These are phyloP conservation scores for Microchrysa polita DNA, from an alignment of 2,888 invertebrate species.

Conservation along the genomic window DNA sequence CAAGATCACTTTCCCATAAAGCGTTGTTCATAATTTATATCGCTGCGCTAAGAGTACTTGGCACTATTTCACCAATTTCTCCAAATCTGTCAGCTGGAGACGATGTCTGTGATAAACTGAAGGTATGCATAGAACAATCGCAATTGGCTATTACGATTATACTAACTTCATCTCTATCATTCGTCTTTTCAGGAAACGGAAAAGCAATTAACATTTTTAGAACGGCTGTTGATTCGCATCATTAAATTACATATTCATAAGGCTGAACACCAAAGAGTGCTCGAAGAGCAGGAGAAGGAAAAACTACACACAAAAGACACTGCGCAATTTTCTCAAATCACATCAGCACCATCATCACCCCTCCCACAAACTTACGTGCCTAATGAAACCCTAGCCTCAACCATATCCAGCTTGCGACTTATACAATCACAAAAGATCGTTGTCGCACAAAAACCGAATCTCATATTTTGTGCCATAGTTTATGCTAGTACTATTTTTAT, in stretches of 20 bases:
- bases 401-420: not conserved
- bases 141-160: not conserved
- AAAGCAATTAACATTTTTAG: constrained; percentile 33
- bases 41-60: constrained; percentile 33
- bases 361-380: no score
- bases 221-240: constrained; percentile 44
- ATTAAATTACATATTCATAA: constrained; percentile 46
- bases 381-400: no score
- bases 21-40: constrained; percentile 42
- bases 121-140: constrained; percentile 46
- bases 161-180: not conserved
- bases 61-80: constrained; percentile 29
- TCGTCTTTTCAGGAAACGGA: constrained; percentile 44
- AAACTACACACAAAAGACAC: not conserved
- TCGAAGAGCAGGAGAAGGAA: constrained; percentile 1
- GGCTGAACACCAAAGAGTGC: not conserved
- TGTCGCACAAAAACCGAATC: constrained; percentile 18
- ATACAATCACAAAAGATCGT: not conserved
- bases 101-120: constrained; percentile 48
- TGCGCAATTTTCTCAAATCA: not conserved
- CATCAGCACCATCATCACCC: not conserved
- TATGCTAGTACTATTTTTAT: constrained; percentile 49
- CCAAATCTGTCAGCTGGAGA: constrained; percentile 7
- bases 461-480: constrained; percentile 42
- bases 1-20: constrained; percentile 47